These are phyloP conservation scores for Chiloscyllium punctatum DNA, from an alignment of 2,797 vertebrate genomes.

Conservation along the genomic window DNA sequence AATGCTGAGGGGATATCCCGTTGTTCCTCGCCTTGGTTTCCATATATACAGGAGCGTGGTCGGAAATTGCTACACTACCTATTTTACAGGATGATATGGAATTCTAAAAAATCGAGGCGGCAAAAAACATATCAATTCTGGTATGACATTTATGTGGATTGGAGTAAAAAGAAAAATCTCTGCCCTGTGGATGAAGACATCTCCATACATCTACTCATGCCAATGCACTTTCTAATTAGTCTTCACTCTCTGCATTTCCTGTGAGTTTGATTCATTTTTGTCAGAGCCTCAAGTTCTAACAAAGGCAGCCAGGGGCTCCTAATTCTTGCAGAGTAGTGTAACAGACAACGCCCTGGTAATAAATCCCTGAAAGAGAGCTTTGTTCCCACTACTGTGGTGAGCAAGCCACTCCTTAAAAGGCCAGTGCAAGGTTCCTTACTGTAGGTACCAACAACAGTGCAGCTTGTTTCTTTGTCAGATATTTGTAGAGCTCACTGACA, in stretches of 20 bases:
- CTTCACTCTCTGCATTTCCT: neutral
- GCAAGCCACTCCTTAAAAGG: neutral
- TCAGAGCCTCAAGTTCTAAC: neutral
- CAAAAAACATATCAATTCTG: too few species aligned
- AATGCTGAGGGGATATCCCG: too few species aligned
- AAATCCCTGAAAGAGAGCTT: neutral
- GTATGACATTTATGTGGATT: too few species aligned
- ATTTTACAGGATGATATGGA: too few species aligned
- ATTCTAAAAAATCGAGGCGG: too few species aligned
- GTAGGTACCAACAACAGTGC: neutral
- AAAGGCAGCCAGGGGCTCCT: neutral
- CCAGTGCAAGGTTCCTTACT: neutral
- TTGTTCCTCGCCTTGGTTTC: too few species aligned
- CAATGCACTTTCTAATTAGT: too few species aligned
- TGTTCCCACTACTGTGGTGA: neutral
- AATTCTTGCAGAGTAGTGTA: neutral
- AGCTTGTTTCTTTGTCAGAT: neutral
- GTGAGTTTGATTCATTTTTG: neutral
- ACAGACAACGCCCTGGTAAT: neutral
- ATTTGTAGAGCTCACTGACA: neutral
- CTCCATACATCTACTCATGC: too few species aligned
- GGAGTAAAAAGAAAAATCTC: too few species aligned
- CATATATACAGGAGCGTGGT: too few species aligned
- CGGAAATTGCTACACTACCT: too few species aligned
- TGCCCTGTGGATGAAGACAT: too few species aligned